Conservation (phyloP, 2,888 invertebrate species). For the Brenthis ino region DNA sequence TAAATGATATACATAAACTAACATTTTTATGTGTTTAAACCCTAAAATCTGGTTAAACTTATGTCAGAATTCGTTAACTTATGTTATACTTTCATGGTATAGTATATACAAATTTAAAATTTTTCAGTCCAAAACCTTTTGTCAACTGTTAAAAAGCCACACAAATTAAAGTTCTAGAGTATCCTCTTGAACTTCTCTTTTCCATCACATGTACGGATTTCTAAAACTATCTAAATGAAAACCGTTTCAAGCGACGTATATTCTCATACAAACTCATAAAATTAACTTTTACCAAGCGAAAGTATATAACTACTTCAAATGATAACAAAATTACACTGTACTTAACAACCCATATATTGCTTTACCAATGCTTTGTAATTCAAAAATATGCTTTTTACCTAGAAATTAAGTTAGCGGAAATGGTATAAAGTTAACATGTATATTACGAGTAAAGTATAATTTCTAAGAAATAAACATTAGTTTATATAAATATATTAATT, state of each 20-base stretch:
- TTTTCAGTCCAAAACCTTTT: no score
- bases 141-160: no score
- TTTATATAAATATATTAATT: no score
- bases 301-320: conserved; percentile 23
- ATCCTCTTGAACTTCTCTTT: no score
- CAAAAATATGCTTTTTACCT: conserved; percentile 29
- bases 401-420: conserved; percentile 6
- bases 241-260: neutral
- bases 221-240: neutral
- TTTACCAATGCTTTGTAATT: conserved; percentile 33
- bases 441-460: neutral
- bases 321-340: conserved; percentile 31
- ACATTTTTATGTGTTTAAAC: no score
- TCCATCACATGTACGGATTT: neutral
- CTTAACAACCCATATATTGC: conserved; percentile 31
- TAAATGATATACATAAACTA: no score
- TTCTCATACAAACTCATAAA: neutral
- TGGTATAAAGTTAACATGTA: neutral
- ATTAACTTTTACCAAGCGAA: conserved; percentile 5
- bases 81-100: no score
- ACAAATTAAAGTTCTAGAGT: no score
- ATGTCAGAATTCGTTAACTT: no score
- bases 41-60: no score
- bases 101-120: no score
- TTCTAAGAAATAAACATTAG: neutral